These are phyloP conservation scores for Zoanthus sociatus DNA, from an alignment of 92 coral and sea anemone species.

Conservation along the genomic window DNA sequence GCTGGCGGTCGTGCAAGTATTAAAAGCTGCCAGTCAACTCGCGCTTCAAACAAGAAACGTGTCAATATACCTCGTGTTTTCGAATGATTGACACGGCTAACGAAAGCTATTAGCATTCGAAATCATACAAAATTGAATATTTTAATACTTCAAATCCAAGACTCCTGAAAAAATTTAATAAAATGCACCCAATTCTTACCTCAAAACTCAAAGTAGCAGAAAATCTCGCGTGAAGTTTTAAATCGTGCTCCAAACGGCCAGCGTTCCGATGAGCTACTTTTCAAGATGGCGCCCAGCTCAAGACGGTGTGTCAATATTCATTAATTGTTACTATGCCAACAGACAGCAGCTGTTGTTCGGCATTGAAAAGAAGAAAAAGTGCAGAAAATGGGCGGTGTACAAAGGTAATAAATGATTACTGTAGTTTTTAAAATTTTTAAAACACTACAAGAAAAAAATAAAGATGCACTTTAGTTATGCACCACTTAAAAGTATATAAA, in stretches of 20 bases:
- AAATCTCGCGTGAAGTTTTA: neutral
- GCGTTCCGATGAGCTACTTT: slow-evolving; percentile 32
- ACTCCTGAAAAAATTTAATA: neutral
- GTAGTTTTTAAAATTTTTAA: neutral
- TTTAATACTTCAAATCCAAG: slow-evolving; percentile 27
- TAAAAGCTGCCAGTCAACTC: slow-evolving; percentile 96
- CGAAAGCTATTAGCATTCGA: slow-evolving; percentile 76
- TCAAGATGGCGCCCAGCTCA: slow-evolving; percentile 90
- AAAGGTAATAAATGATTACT: neutral
- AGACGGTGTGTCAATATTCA: slow-evolving; percentile 91
- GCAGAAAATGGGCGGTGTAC: slow-evolving; percentile 43
- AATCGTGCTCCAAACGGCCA: neutral
- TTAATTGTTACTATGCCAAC: slow-evolving; percentile 83
- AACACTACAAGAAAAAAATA: neutral
- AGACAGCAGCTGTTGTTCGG: slow-evolving; percentile 82
- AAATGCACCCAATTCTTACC: slow-evolving; percentile 39
- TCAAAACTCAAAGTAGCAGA: neutral
- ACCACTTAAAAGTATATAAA: neutral
- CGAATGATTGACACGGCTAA: slow-evolving; percentile 87
- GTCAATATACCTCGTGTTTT: slow-evolving; percentile 89
- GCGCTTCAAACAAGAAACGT: slow-evolving; percentile 87
- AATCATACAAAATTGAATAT: slow-evolving; percentile 70
- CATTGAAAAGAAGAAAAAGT: neutral
- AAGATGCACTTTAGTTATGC: neutral
- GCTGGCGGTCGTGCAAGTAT: slow-evolving; percentile 93